Conservation (phyloP, 2,113 vertebrate genomes). For the Catharus bicknelli region DNA sequence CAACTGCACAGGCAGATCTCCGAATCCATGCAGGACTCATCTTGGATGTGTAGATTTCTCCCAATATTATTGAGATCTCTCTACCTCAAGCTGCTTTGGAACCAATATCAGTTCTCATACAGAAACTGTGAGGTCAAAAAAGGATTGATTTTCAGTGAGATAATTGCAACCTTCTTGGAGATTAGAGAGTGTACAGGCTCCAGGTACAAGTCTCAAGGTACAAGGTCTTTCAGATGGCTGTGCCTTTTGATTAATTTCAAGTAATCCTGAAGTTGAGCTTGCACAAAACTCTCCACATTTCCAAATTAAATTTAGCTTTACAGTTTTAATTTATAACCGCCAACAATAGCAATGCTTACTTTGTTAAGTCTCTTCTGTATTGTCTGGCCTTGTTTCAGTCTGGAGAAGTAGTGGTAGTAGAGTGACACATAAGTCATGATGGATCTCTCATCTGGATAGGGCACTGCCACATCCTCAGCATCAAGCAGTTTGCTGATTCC, state of each 20-base stretch:
- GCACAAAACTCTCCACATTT: fast-evolving
- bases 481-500: conserved; percentile 87
- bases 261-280: neutral
- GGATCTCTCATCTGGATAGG: conserved; percentile 86
- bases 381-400: conserved; percentile 83
- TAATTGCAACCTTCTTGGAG: neutral
- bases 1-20: neutral
- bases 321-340: neutral
- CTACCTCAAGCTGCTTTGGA: neutral
- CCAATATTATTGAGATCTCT: neutral
- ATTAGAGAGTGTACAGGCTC: neutral
- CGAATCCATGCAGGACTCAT: fast-evolving
- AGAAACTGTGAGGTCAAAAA: neutral
- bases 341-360: conserved; percentile 61
- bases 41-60: neutral
- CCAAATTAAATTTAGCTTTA: neutral
- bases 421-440: conserved; percentile 92
- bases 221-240: neutral
- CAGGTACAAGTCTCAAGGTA: neutral
- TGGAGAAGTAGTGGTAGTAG: conserved; percentile 90
- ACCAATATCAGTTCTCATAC: neutral
- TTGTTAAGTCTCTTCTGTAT: conserved; percentile 84
- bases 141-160: neutral
- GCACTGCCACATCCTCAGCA: conserved; percentile 83
- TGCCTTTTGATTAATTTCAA: neutral